phyloP scores from a whole-genome alignment of 2,797 vertebrate species.

The Anguilla megastoma region DNA sequence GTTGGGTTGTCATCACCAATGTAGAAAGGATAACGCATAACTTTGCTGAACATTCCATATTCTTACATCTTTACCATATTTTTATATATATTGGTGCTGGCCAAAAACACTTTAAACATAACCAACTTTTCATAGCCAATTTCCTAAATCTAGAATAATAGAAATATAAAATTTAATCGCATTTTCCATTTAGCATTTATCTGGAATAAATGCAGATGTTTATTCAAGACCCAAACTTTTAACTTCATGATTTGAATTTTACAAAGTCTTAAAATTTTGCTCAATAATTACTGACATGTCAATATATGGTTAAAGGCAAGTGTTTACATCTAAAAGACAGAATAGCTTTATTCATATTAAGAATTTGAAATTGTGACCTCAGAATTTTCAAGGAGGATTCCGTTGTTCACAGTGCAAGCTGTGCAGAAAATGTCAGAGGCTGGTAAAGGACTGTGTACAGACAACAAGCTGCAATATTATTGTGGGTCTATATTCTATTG shows the following conservation, averaged over 20 bases:
- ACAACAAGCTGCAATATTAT: slow-evolving; percentile 69
- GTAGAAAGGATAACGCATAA: background rate
- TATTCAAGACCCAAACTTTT: slow-evolving; percentile 39
- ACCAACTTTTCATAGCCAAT: background rate
- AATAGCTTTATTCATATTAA: background rate
- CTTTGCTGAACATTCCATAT: background rate
- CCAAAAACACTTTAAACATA: background rate
- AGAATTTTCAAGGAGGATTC: slow-evolving; percentile 37
- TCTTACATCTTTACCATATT: background rate
- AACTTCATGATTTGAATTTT: slow-evolving; percentile 9
- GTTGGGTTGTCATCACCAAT: background rate
- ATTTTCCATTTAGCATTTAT: background rate
- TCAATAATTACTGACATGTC: background rate
- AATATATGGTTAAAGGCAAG: background rate
- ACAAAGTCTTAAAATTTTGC: background rate
- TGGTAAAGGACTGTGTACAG: slow-evolving; percentile 64
- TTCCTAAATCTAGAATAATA: background rate
- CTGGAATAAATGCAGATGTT: background rate
- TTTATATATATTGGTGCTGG: background rate
- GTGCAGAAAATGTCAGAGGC: slow-evolving; percentile 27
- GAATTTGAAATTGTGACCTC: slow-evolving; percentile 20
- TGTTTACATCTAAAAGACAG: slow-evolving; percentile 29
- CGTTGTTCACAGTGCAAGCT: slow-evolving; percentile 40
- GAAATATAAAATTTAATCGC: background rate
- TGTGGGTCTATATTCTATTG: slow-evolving; percentile 57